A percentile compares a stretch with the other conserved stretches of the same genome.
Conservation (phyloP, 2,888 invertebrate genomes). For the Agrochola circellaris region DNA sequence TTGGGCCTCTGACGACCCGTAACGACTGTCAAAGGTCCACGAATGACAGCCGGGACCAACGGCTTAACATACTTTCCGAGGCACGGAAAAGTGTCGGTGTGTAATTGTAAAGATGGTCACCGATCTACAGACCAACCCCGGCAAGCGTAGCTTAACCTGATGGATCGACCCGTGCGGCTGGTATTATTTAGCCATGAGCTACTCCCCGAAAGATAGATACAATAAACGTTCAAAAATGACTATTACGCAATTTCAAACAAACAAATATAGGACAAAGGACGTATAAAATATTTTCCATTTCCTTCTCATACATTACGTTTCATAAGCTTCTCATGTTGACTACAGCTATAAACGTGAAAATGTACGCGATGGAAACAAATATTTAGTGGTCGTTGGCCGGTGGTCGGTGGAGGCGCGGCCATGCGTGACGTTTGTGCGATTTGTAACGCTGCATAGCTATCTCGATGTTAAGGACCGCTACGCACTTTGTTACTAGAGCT, state of each 20-base stretch:
- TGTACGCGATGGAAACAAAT: conserved; percentile 50
- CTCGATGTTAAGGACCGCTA: conserved; percentile 26
- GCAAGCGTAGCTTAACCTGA: too few species aligned
- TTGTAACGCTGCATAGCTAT: conserved; percentile 56
- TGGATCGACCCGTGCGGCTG: too few species aligned
- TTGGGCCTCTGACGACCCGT: too few species aligned
- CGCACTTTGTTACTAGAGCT: conserved; percentile 13
- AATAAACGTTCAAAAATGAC: neutral
- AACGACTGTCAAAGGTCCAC: too few species aligned
- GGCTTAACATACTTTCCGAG: too few species aligned
- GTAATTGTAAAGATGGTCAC: too few species aligned
- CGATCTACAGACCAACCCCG: too few species aligned
- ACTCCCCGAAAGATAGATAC: too few species aligned
- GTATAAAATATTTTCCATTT: conserved; percentile 17
- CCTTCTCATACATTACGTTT: conserved; percentile 12
- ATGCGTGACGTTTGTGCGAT: conserved; percentile 60
- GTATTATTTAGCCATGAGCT: too few species aligned
- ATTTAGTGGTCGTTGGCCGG: conserved; percentile 52
- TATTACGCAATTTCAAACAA: neutral
- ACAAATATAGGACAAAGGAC: conserved; percentile 12
- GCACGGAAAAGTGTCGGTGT: too few species aligned
- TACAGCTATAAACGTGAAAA: conserved; percentile 32
- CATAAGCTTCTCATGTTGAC: conserved; percentile 11
- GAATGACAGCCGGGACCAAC: too few species aligned
- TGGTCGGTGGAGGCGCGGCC: conserved; percentile 40